Conservation (phyloP, 2,888 invertebrate genomes). For the Cephus sareptanus region DNA sequence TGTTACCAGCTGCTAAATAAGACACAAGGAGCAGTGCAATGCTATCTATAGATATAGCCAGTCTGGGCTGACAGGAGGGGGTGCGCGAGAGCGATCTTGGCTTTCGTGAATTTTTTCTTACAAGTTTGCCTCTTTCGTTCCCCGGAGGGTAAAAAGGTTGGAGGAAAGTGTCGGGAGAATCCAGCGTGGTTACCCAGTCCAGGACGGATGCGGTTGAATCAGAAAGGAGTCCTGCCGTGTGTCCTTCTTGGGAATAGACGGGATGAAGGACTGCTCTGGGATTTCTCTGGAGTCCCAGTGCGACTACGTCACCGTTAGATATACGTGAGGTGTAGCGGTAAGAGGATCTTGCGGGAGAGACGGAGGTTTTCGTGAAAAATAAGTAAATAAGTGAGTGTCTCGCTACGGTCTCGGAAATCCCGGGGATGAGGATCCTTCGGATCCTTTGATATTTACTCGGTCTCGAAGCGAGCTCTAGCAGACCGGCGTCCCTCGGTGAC, state of each 20-base stretch:
- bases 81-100: neutral
- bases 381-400: neutral
- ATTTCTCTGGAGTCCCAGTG: constrained; percentile 17
- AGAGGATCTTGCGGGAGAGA: neutral
- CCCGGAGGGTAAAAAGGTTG: neutral
- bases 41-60: neutral
- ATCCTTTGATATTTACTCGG: neutral
- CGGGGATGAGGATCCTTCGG: neutral
- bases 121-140: neutral
- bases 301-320: neutral
- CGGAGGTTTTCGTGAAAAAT: neutral
- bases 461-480: neutral
- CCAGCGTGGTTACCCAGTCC: too few species aligned
- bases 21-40: neutral
- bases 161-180: neutral
- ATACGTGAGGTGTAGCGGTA: neutral
- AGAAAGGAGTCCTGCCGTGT: constrained; percentile 24
- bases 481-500: neutral
- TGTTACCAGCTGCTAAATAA: neutral
- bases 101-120: neutral
- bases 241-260: constrained; percentile 19
- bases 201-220: neutral
- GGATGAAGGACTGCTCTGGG: constrained; percentile 31
- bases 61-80: neutral
- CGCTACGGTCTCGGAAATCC: constrained; percentile 25